Evolutionary conservation across 2,797 vertebrate species (phyloP).

Genomic region (Pampus argenteus): DNA sequence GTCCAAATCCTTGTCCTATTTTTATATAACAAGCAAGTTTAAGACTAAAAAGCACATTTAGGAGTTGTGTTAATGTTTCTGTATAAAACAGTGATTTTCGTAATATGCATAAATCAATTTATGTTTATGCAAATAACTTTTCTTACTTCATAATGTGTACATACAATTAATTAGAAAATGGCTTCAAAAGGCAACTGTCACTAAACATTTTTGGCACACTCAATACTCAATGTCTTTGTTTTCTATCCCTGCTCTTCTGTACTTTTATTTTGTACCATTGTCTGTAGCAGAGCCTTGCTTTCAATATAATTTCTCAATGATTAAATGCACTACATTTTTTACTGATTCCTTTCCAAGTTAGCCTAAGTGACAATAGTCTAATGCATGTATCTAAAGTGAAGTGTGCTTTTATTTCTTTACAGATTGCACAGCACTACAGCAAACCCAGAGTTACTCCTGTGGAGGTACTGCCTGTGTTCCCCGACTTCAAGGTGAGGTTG

Average conservation of each 20-base stretch:
- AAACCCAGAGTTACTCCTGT: slow-evolving; percentile 95
- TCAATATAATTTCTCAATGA: background rate
- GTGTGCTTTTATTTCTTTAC: slow-evolving; percentile 23
- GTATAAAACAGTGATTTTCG: too few relatives aligned
- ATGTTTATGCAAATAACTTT: too few relatives aligned
- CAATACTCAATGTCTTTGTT: background rate
- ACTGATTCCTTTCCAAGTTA: background rate
- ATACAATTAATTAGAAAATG: too few relatives aligned
- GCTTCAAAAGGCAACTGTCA: background rate
- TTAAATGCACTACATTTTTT: background rate
- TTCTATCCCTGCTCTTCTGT: background rate
- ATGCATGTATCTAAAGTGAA: background rate
- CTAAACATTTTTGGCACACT: background rate
- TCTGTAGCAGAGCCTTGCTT: too few relatives aligned
- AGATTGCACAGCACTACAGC: slow-evolving; percentile 94
- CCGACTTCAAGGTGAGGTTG: slow-evolving; percentile 92
- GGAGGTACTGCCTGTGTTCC: slow-evolving; percentile 93
- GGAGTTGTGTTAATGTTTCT: too few relatives aligned
- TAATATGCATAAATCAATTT: too few relatives aligned
- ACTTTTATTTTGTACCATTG: background rate
- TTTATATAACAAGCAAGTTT: background rate
- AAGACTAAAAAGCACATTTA: background rate
- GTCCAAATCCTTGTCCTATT: background rate
- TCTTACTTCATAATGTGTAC: too few relatives aligned
- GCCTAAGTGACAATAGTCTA: background rate